These are phyloP conservation scores for Spilosoma lubricipeda DNA, from an alignment of 2,888 invertebrate species.

Conservation along the genomic window DNA sequence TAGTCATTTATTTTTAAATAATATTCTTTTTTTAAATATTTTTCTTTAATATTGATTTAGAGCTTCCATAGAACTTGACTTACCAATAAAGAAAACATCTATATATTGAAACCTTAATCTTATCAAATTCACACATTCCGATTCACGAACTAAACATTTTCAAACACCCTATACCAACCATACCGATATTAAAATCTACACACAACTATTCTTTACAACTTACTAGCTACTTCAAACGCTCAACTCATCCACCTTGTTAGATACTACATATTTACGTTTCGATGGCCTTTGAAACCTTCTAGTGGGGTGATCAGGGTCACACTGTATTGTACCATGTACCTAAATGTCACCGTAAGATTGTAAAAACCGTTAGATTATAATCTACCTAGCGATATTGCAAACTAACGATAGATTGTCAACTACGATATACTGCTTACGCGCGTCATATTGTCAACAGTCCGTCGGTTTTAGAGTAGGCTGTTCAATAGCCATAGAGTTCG, in stretches of 20 bases:
- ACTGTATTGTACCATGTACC: conserved; percentile 36
- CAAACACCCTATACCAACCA: not conserved
- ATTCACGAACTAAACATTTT: not conserved
- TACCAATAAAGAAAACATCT: not conserved
- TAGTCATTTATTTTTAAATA: not conserved
- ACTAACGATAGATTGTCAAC: too few relatives aligned
- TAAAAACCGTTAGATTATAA: too few relatives aligned
- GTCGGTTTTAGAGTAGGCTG: too few relatives aligned
- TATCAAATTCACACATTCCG: conserved; percentile 24
- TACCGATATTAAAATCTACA: conserved; percentile 26
- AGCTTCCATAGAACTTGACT: not conserved
- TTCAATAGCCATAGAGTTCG: too few relatives aligned
- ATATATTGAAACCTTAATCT: not conserved
- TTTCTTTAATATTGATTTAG: not conserved
- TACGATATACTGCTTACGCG: too few relatives aligned
- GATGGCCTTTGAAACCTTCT: not conserved
- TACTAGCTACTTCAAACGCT: conserved; percentile 19
- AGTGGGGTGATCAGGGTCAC: conserved; percentile 13
- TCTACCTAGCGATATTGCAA: too few relatives aligned
- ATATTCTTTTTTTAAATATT: not conserved
- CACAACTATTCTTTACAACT: conserved; percentile 17
- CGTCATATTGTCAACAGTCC: too few relatives aligned
- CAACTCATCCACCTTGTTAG: not conserved
- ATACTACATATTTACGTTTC: not conserved
- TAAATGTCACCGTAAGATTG: too few relatives aligned